These are phyloP conservation scores for Monochamus saltuarius DNA, from an alignment of 1,140 invertebrate species.

Conservation along the genomic window DNA sequence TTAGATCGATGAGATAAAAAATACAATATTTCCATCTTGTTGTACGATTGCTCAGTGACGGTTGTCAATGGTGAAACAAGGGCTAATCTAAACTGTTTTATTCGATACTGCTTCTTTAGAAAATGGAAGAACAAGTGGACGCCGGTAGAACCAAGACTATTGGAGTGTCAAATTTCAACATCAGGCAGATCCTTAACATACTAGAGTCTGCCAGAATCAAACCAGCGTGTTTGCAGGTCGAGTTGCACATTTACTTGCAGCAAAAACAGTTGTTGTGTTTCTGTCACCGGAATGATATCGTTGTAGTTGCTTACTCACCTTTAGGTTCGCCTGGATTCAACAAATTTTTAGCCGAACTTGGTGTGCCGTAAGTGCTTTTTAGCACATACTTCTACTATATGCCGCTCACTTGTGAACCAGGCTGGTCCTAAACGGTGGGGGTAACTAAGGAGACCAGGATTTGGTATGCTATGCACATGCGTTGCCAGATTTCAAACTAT, in stretches of 20 bases:
- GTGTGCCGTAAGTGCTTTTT: constrained; percentile 46
- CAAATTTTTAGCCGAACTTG: constrained; percentile 51
- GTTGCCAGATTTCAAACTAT: no score
- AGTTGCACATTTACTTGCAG: constrained; percentile 80
- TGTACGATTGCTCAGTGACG: no score
- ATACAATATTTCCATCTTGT: no score
- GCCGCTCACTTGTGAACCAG: no score
- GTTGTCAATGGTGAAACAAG: no score
- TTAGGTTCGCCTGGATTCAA: constrained; percentile 69
- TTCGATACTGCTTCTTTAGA: constrained; percentile 52
- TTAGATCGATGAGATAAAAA: no score
- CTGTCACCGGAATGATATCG: constrained; percentile 70
- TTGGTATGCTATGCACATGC: no score
- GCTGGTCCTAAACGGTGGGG: no score
- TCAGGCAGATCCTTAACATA: constrained; percentile 66
- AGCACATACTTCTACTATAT: not conserved
- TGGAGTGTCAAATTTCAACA: constrained; percentile 77
- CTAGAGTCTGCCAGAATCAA: constrained; percentile 64
- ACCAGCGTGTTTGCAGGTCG: constrained; percentile 73
- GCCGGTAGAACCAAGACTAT: constrained; percentile 65
- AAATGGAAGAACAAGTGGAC: constrained; percentile 71
- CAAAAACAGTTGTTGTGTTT: constrained; percentile 72
- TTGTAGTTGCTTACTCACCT: constrained; percentile 79
- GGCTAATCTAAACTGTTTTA: no score
- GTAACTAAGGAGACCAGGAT: no score